Base-by-base conservation (phyloP, 2,797 vertebrate genomes). In the Chaunax sp. region DNA sequence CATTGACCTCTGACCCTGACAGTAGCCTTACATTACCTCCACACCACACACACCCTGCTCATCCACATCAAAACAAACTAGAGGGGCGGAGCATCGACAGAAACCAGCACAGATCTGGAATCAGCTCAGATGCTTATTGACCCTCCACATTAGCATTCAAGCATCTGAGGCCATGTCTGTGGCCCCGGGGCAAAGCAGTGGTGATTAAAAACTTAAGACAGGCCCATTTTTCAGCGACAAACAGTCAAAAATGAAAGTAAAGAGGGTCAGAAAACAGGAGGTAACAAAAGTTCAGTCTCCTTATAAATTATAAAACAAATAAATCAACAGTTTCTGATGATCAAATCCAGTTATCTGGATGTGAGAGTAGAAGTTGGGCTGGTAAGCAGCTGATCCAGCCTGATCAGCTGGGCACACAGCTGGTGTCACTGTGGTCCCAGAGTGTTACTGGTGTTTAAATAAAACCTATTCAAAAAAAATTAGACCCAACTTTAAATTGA, bases 111-210 rank as follows among this genome's bases (percentile, higher is more conserved):
- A 20, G 62, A 46, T 62, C 54, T 69, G 68, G 68, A 82, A 90
- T 57, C 76, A 60, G 59, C 73, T 44, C 47, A 25, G 78, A 91
- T 90, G 91, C 85, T 89, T 92, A 91, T 92, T 93, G 85, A 75
- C 74, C 30, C 11, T 46, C 63, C 1, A 41, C 63, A 47, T 89
- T 85, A 87, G 62, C 77, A 86, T 86, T 79, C 57, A 37, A 68
- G 74, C 58, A 80, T 72, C 68, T 74, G 51, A 43, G 60, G 64
- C 56, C 26, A 5, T 86, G 86, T 88, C 85, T 89, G 81, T 14
- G 13, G 76, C 78, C 76, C 28, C 2, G 0, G 54, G 86, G 62
- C 56, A 56, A 59, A 45, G 56, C 45, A 37, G 45, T 0, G 4
- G 47, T 55, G 64, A 84, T 86, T 85, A 86, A 51, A 14, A 86